Evolutionary conservation across 2,113 vertebrate genomes (phyloP), one percentile per base, ranked within the genome.

Genomic region (Donacobius atricapilla): DNA sequence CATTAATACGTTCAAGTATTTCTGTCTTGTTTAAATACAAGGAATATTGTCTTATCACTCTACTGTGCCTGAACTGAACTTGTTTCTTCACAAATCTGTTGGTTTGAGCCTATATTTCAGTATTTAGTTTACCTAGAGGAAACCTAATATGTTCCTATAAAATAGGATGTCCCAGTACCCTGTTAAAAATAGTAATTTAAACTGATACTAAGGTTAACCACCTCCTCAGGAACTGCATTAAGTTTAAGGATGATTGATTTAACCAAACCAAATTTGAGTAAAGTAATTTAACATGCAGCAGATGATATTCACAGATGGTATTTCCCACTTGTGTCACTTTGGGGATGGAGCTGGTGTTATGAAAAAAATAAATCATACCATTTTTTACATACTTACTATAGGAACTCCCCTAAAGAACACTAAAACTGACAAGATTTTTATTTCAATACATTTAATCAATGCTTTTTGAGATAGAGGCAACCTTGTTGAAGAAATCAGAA

Each of bases 291-390:
- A 80, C 66, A 86, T 40, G 75, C 66, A 96, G 58, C 87, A 96
- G 93, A 94, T 96, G 90, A 95, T 86, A 94, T 44, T 81, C 93
- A 93, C 87, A 96, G 93, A 96, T 91, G 95, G 95, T 75, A 89
- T 96, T 93, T 97, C 90, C 95, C 93, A 77, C 54, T 77, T 83
- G 71, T 93, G 77, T 86, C 63, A 58, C 78, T 90, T 77, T 56
- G 16, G 18, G 42, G 30, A 85, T 47, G 76, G 63, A 90, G n/a
- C 9, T 63, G 70, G 66, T 69, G 51, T 57, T 77, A 87, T 31
- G 13, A 45, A 66, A 53, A 90, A 91, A 91, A 71, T 33, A 78
- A 95, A 73, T 78, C 53, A 69, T 51, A 77, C 13, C 10, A 37
- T 65, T 93, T 91, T 64, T 71, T 68, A 78, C 54, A 65, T 39